These are phyloP conservation scores for Melinopterus prodromus DNA, from an alignment of 2,888 invertebrate genomes.

Conservation along the genomic window DNA sequence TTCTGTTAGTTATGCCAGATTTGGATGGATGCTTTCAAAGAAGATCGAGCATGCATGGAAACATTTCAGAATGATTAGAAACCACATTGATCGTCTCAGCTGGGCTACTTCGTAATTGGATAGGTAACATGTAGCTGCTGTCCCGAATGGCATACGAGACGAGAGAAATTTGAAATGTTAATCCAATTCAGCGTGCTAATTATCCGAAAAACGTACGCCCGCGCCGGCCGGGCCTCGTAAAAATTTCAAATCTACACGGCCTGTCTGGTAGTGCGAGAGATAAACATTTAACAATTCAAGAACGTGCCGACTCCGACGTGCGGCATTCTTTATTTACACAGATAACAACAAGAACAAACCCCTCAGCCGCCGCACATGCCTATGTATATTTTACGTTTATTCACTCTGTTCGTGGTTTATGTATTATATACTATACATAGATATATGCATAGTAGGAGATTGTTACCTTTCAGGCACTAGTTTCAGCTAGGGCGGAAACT, in stretches of 20 bases:
- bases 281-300: conserved; percentile 4
- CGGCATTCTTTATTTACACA: not conserved
- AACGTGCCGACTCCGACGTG: not conserved
- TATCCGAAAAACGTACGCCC: not conserved
- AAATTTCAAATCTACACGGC: not conserved
- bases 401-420: not conserved
- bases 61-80: not conserved
- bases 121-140: not conserved
- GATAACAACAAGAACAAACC: not conserved
- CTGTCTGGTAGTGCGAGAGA: not conserved
- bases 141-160: not conserved
- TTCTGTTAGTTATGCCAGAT: no score
- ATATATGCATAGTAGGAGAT: not conserved
- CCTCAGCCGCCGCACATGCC: not conserved
- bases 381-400: not conserved
- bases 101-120: not conserved
- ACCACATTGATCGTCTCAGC: not conserved
- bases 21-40: no score
- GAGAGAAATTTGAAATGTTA: not conserved
- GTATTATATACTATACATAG: conserved; percentile 4
- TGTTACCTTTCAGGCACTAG: not conserved
- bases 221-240: not conserved
- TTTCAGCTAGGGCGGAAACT: not conserved
- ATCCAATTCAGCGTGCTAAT: not conserved
- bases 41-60: not conserved